Base-by-base conservation (phyloP, 53 echinoderm and acorn worm genomes). In the Holothuria leucospilota region DNA sequence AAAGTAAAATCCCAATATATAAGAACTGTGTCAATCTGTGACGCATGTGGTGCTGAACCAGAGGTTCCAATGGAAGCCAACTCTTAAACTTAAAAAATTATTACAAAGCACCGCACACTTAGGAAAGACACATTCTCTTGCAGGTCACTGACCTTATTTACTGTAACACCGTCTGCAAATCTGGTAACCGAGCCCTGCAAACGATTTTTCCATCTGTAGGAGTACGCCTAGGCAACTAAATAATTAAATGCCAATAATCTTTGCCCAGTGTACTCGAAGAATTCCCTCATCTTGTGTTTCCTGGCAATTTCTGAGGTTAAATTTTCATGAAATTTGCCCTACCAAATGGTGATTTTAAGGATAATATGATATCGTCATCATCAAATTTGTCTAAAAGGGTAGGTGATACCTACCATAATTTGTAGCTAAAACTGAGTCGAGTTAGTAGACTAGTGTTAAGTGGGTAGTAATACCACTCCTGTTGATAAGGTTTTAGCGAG, bases 231-330 rank as follows among this genome's bases (percentile, higher is more conserved):
- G 25, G 74, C 74, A 27, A 74, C 74, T 74, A 38, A 74, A 74
- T 74, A 49, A 74, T 74, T 74, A 74, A 74, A 74, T 74, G 74
- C 74, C 27, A 49, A 74, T 74, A 74, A 74, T 74, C 46, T 51
- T 74, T 51, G 52, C n/a, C n/a, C 74, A 49, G 25, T 74, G 52
- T 49, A 74, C 52, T 74, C 52, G 46, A 74, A 52, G 24, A 74
- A 24, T 74, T 74, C 24, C 51, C 51, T 20, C 34, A 74, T 74
- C 25, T 74, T 71, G 20, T 74, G 18, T 56, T 56, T 56, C 56
- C 16, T 56, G 56, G 56, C 18, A 56, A 56, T 56, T 56, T 56
- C 56, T 56, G 15, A 56, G 56, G 56, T 56, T 56, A 56, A 56
- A 39, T 29, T 69, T 69, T 70, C 29, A 41, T 39, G 39, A 49